Percentiles rank a stretch among this genome's conserved stretches.
Conservation (phyloP, 1,140 invertebrate genomes). For the Sarcophaga bullata region DNA sequence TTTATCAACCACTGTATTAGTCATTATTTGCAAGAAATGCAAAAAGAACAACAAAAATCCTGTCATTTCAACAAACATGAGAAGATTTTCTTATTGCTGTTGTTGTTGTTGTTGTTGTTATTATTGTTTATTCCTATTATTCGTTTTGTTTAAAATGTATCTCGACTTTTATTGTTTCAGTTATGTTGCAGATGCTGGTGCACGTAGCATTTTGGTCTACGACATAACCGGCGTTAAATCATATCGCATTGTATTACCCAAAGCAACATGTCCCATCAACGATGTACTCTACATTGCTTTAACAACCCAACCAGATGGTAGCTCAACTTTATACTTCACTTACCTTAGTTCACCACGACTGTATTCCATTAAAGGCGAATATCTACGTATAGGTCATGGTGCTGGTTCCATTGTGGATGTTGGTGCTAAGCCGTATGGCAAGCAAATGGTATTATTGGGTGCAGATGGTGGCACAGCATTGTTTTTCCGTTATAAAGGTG, state of each 20-base stretch:
- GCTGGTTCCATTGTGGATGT: slow-evolving; percentile 69
- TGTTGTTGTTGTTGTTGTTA: background rate
- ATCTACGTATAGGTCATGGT: slow-evolving; percentile 67
- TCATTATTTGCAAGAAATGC: too few relatives aligned
- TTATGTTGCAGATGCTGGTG: slow-evolving; percentile 71
- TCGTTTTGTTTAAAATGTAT: background rate
- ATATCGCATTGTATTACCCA: slow-evolving; percentile 69
- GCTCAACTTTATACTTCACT: slow-evolving; percentile 70
- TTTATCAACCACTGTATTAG: too few relatives aligned
- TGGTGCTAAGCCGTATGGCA: slow-evolving; percentile 68
- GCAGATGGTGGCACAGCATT: slow-evolving; percentile 70
- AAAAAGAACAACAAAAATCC: too few relatives aligned
- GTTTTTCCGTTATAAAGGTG: slow-evolving; percentile 72
- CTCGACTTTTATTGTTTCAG: slow-evolving; percentile 46
- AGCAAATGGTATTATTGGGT: slow-evolving; percentile 70
- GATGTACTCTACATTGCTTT: slow-evolving; percentile 72
- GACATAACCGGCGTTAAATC: slow-evolving; percentile 68
- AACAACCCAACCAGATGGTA: slow-evolving; percentile 67
- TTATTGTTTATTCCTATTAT: background rate
- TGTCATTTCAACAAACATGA: too few relatives aligned
- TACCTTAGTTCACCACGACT: slow-evolving; percentile 69
- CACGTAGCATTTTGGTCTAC: slow-evolving; percentile 71
- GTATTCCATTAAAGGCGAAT: slow-evolving; percentile 69
- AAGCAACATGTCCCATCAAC: slow-evolving; percentile 65
- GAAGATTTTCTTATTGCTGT: background rate